These are phyloP conservation scores for Rhagonycha fulva DNA, from an alignment of 2,888 invertebrate species.

Conservation along the genomic window DNA sequence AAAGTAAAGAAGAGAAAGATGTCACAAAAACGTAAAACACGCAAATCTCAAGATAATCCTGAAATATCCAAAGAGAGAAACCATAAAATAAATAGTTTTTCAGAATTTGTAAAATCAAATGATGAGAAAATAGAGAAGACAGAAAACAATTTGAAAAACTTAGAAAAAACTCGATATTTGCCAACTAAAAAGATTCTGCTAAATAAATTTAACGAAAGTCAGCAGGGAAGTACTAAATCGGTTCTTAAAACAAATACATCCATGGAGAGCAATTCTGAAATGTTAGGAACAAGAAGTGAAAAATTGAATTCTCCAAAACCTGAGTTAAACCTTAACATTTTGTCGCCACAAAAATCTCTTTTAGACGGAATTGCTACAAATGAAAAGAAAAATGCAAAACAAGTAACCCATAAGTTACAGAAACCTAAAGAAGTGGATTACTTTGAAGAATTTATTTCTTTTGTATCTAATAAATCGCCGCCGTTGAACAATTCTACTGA, in stretches of 20 bases:
- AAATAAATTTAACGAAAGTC: background rate
- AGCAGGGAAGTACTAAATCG: background rate
- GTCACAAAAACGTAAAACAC: too few species aligned
- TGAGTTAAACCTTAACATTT: background rate
- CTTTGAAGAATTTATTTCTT: background rate
- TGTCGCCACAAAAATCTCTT: background rate
- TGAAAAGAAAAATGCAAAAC: background rate
- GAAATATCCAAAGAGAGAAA: background rate
- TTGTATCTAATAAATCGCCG: background rate
- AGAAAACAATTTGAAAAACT: background rate
- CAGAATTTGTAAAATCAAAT: background rate
- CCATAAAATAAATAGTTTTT: background rate
- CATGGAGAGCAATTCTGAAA: background rate
- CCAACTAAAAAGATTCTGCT: background rate
- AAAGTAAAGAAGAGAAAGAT: too few species aligned
- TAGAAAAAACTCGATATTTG: background rate
- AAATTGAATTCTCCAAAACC: background rate
- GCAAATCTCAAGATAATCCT: background rate
- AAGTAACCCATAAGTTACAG: background rate
- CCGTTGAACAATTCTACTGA: too few species aligned
- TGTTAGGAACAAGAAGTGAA: background rate
- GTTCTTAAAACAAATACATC: background rate
- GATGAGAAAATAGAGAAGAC: too few species aligned
- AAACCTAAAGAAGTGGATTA: background rate
- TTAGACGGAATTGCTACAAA: background rate